Percentiles rank a stretch among this genome's conserved stretches.
These are phyloP conservation scores for Felis chaus DNA, from an alignment of 2,113 vertebrate species.

Conservation along the genomic window DNA sequence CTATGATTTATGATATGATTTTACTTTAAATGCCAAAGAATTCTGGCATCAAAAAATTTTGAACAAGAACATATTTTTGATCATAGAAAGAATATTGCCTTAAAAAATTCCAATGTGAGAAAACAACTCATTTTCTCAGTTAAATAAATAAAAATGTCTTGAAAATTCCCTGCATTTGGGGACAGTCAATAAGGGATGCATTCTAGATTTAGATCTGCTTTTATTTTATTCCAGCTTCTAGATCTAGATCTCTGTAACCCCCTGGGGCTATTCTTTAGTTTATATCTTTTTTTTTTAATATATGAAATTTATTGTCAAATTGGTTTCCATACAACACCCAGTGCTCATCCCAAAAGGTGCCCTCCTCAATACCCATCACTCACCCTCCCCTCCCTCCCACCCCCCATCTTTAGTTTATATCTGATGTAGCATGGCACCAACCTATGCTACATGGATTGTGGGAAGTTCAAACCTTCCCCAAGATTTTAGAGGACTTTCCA, in stretches of 20 bases:
- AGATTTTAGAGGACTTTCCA: not conserved
- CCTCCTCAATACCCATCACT: too few relatives aligned
- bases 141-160: not conserved
- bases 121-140: not conserved
- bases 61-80: not conserved
- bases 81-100: not conserved
- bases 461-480: not conserved
- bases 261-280: not conserved
- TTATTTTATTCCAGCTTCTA: not conserved
- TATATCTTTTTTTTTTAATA: not conserved
- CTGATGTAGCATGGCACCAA: not conserved
- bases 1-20: not conserved
- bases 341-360: too few relatives aligned
- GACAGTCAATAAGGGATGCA: not conserved
- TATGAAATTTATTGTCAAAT: too few relatives aligned
- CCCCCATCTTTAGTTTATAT: not conserved
- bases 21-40: constrained; percentile 4
- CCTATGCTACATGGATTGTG: not conserved
- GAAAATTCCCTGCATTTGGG: not conserved
- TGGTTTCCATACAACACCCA: too few relatives aligned
- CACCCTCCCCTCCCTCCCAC: too few relatives aligned
- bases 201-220: not conserved
- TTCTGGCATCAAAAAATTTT: not conserved
- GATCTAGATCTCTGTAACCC: not conserved
- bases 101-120: not conserved